phyloP scores from a whole-genome alignment of 2,113 vertebrate genomes.

The Herpetotheres cachinnans region DNA sequence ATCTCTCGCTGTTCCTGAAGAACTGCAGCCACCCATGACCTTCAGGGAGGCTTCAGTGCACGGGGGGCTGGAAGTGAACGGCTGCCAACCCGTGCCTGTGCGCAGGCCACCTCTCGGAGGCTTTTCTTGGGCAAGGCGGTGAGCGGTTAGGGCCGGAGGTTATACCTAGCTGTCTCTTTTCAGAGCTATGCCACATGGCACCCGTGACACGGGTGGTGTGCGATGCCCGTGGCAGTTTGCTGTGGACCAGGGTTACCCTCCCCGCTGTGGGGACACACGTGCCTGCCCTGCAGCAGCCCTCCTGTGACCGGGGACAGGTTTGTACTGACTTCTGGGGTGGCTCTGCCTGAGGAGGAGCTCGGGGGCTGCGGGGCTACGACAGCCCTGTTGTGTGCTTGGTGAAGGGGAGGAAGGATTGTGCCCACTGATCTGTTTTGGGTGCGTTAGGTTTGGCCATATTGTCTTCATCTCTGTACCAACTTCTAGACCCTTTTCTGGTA shows the following conservation, averaged over 20 bases:
- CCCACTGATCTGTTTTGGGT: too few relatives aligned
- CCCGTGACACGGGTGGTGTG: not conserved
- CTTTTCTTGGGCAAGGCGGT: not conserved
- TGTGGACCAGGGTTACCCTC: not conserved
- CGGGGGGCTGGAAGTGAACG: not conserved
- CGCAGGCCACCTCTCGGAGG: not conserved
- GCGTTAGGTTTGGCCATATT: not conserved
- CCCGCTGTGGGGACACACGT: not conserved
- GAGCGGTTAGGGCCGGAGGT: not conserved
- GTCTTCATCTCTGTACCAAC: not conserved
- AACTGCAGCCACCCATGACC: not conserved
- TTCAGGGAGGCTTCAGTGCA: not conserved
- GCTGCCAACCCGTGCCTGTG: not conserved
- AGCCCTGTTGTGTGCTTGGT: not conserved
- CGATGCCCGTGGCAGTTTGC: not conserved
- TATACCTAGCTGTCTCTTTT: too few relatives aligned
- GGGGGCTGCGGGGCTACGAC: accelerated
- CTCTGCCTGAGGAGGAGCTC: not conserved
- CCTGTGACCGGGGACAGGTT: not conserved
- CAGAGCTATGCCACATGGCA: not conserved
- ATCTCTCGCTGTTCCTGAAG: not conserved
- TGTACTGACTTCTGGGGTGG: not conserved
- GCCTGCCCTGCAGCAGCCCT: not conserved
- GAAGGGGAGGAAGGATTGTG: not conserved
- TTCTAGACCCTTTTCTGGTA: not conserved